Evolutionary conservation across 2,797 vertebrate species (phyloP).

Genomic region (Galago senegalensis): DNA sequence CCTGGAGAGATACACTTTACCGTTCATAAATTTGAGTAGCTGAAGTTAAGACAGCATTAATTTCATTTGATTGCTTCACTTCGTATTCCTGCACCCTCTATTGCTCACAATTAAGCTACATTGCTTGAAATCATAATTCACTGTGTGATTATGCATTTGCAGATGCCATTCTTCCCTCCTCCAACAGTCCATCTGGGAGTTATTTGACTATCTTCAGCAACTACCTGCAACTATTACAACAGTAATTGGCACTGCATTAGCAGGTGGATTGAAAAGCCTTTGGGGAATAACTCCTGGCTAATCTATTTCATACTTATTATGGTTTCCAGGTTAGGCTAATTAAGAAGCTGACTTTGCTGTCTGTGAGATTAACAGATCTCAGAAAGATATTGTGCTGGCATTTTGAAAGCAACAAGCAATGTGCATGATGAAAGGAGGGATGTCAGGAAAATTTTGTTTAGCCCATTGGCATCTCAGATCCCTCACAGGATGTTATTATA

Average conservation of each 20-base stretch:
- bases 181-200: slow-evolving; percentile 33
- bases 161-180: not conserved
- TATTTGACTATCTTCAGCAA: slow-evolving; percentile 31
- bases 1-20: not conserved
- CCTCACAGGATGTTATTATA: not conserved
- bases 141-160: slow-evolving; percentile 30
- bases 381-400: slow-evolving; percentile 36
- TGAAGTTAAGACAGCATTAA: not conserved
- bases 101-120: slow-evolving; percentile 46
- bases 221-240: slow-evolving; percentile 40
- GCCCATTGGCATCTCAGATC: not conserved
- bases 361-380: slow-evolving; percentile 49
- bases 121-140: slow-evolving; percentile 66
- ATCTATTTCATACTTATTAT: slow-evolving; percentile 64
- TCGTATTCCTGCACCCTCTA: slow-evolving; percentile 8
- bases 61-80: not conserved
- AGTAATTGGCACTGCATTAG: slow-evolving; percentile 30
- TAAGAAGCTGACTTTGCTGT: slow-evolving; percentile 68
- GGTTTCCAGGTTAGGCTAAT: slow-evolving; percentile 48
- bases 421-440: not conserved
- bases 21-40: not conserved
- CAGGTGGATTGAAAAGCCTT: slow-evolving; percentile 43
- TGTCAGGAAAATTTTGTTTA: not conserved
- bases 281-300: slow-evolving; percentile 32
- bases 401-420: slow-evolving; percentile 67